A percentile compares a stretch with the other conserved stretches of the same genome.
Evolutionary conservation across 2,797 vertebrate genomes (phyloP).

Genomic region (Odontamblyopus rebecca): DNA sequence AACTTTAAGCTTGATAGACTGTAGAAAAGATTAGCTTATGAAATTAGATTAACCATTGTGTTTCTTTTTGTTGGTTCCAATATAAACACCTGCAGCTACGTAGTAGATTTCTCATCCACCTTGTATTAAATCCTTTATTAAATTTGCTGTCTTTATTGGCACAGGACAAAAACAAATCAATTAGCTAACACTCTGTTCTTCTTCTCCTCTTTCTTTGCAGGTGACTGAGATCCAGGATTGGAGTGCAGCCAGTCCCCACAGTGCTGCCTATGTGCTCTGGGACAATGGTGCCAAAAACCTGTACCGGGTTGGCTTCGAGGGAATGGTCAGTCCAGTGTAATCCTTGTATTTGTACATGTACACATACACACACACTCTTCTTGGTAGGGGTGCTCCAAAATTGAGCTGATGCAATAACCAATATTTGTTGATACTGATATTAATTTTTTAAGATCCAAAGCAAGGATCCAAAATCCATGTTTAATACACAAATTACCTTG

Average conservation of each 20-base stretch:
- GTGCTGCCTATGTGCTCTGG: conserved; percentile 97
- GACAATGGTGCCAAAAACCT: conserved; percentile 99
- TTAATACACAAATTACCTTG: too few relatives aligned
- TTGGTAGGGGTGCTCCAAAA: too few relatives aligned
- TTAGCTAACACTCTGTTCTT: conserved; percentile 11
- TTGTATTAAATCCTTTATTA: conserved; percentile 1
- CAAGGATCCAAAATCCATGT: too few relatives aligned
- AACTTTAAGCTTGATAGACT: conserved; percentile 21
- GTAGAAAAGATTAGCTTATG: conserved; percentile 17
- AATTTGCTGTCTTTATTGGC: conserved; percentile 8
- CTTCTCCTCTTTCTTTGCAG: conserved; percentile 65
- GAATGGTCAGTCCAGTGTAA: conserved; percentile 89
- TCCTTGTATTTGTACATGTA: conserved; percentile 30
- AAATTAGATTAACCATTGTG: conserved; percentile 20
- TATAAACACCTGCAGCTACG: conserved; percentile 12
- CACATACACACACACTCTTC: not conserved
- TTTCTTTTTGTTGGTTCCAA: conserved; percentile 12
- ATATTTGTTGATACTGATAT: too few relatives aligned
- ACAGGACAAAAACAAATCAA: conserved; percentile 13
- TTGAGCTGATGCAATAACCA: too few relatives aligned
- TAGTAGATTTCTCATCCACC: conserved; percentile 11
- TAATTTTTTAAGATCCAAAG: too few relatives aligned
- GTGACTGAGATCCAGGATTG: conserved; percentile 99
- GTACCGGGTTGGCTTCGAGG: conserved; percentile 98
- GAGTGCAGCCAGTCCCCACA: conserved; percentile 98